Evolutionary conservation across 2,113 vertebrate genomes (phyloP), one percentile per base, ranked within the genome.

Genomic region (Mormyrus iriodes): DNA sequence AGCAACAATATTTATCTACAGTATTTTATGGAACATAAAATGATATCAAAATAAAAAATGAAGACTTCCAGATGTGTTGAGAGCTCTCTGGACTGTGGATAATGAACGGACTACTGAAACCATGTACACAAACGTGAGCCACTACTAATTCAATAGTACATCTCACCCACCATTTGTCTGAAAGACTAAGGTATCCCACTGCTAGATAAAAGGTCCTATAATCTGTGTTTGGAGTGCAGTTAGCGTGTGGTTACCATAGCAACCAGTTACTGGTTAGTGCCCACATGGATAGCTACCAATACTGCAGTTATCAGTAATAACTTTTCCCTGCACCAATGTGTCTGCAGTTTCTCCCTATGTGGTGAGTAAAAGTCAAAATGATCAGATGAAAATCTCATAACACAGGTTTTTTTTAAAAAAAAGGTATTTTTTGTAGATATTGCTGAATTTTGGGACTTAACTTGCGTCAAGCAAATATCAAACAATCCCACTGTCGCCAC

Each of bases 31-130:
- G 19, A 44, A 89, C 21, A 12, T 55, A 27, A 44, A 83, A 89
- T 55, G 49, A 58, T 21, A 31, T 24, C 24, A 42, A 27, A 6
- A 35, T 24, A 79, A 52, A 88, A 52, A 42, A 49, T 21, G 17
- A 88, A 88, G 44, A 42, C 17, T 79, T 53, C 31, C 73, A 55
- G 44, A 89, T 83, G 65, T 35, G 35, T 88, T 31, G 39, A 85
- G 21, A 24, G 31, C 27, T 42, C 13, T 4, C 51, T 86, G n/a
- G 0, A 53, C 24, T 24, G 31, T 8, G 21, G 82, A 24, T 19
- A 49, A 69, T 31, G 58, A 83, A 83, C 9, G 39, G 21, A 84
- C 21, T 42, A 48, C 21, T 3, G 4, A 42, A 79, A 79, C 1
- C 0, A 35, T 76, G 69, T 0, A 79, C 35, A 17, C 73, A 35